A percentile compares a stretch with the other conserved stretches of the same genome.
Conservation (phyloP, 30 jellyfish, hydroid and myxozoan genomes). For the Chrysaora quinquecirrha region DNA sequence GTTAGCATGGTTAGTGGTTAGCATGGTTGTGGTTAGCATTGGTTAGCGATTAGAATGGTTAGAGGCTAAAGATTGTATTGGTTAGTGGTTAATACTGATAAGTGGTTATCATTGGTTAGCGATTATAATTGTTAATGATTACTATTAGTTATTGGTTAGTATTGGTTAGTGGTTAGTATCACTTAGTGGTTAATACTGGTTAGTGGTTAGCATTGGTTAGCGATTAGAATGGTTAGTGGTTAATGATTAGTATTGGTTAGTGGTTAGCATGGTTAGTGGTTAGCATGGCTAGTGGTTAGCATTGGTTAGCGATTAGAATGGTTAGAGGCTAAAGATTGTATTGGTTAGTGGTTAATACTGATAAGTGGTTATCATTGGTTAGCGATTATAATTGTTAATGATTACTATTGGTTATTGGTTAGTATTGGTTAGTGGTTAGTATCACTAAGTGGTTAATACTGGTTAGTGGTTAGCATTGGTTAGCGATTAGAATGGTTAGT, state of each 20-base stretch:
- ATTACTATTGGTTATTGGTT: neutral
- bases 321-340: too few species aligned
- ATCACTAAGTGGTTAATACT: neutral
- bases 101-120: neutral
- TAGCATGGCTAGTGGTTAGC: too few species aligned
- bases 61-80: neutral
- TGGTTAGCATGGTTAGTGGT: too few species aligned
- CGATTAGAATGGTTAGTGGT: neutral
- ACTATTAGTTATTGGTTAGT: constrained; percentile 2
- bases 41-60: neutral
- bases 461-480: neutral
- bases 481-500: neutral
- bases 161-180: constrained; percentile 11
- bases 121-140: neutral
- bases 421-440: too few species aligned
- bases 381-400: neutral
- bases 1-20: neutral
- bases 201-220: constrained; percentile 5
- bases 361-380: neutral
- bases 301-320: too few species aligned
- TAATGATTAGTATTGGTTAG: neutral
- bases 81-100: constrained; percentile 5
- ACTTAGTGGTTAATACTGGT: constrained; percentile 3
- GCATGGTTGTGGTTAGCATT: neutral
- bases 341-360: constrained; percentile 17